Percentiles rank a stretch among this genome's conserved stretches.
These are phyloP conservation scores for Tetrao urogallus DNA, from an alignment of 2,113 vertebrate genomes.

Conservation along the genomic window DNA sequence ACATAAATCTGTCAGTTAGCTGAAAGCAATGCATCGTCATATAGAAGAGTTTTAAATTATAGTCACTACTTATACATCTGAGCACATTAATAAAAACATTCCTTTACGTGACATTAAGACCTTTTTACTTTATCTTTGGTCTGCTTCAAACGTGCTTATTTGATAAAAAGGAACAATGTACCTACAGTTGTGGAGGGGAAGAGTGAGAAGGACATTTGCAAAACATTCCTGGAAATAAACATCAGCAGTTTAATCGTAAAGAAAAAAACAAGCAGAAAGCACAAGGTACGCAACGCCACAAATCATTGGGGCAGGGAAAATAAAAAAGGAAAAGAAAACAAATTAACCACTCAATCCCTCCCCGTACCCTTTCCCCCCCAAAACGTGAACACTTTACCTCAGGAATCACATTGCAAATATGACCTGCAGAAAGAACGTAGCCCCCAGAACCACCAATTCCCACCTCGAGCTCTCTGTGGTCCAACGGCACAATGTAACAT, in stretches of 20 bases:
- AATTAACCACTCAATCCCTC: conserved; percentile 63
- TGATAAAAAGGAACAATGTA: conserved; percentile 92
- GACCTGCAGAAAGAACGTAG: conserved; percentile 77
- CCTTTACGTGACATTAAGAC: conserved; percentile 80
- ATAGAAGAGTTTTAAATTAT: conserved; percentile 63
- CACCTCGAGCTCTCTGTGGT: conserved; percentile 71
- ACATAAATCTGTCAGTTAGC: conserved; percentile 82
- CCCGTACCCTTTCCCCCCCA: conserved; percentile 63
- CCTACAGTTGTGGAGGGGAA: conserved; percentile 94
- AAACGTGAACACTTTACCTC: conserved; percentile 82
- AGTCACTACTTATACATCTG: conserved; percentile 72
- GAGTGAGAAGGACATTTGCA: conserved; percentile 89
- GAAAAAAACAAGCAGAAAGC: conserved; percentile 76
- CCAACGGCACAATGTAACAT: conserved; percentile 60
- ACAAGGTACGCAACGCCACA: conserved; percentile 69
- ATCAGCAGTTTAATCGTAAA: conserved; percentile 87
- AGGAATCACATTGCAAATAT: conserved; percentile 79
- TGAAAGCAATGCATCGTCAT: conserved; percentile 77
- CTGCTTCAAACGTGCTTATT: conserved; percentile 85
- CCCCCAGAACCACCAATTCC: conserved; percentile 70
- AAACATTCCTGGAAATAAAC: conserved; percentile 93
- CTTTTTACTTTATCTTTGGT: conserved; percentile 70
- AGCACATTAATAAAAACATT: conserved; percentile 67
- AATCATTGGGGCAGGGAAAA: background rate
- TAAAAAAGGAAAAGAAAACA: background rate